phyloP scores from a whole-genome alignment of 2,113 vertebrate species.

The Pachycephala philippinensis region DNA sequence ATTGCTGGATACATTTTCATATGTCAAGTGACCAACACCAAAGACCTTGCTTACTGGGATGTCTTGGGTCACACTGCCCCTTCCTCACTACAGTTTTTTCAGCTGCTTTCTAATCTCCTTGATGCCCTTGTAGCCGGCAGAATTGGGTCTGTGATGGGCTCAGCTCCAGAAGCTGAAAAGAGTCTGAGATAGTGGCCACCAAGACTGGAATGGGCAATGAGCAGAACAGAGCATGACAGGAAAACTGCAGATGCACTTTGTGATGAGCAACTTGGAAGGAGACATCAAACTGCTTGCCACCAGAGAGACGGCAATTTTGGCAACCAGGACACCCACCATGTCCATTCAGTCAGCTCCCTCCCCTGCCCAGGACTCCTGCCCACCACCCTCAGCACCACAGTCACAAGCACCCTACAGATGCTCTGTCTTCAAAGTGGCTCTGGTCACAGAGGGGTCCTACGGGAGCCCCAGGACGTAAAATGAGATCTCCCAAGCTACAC shows the following conservation, averaged over 20 bases:
- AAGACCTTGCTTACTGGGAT: neutral
- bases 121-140: neutral
- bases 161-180: neutral
- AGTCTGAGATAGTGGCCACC: neutral
- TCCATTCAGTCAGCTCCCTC: neutral
- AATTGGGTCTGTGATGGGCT: neutral
- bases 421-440: neutral
- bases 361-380: neutral
- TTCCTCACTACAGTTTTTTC: neutral
- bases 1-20: neutral
- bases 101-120: neutral
- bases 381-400: neutral
- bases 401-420: neutral
- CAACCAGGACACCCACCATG: neutral
- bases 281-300: neutral
- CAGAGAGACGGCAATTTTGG: neutral
- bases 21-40: neutral
- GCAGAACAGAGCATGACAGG: fast-evolving
- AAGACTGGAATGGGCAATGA: fast-evolving
- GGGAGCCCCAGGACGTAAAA: neutral
- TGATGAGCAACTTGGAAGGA: fast-evolving
- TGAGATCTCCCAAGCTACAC: neutral
- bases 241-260: neutral
- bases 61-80: fast-evolving
- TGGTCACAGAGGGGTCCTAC: neutral